A percentile compares a stretch with the other conserved stretches of the same genome.
phyloP scores from a whole-genome alignment of 2,113 vertebrate genomes.

The Ciconia maguari region DNA sequence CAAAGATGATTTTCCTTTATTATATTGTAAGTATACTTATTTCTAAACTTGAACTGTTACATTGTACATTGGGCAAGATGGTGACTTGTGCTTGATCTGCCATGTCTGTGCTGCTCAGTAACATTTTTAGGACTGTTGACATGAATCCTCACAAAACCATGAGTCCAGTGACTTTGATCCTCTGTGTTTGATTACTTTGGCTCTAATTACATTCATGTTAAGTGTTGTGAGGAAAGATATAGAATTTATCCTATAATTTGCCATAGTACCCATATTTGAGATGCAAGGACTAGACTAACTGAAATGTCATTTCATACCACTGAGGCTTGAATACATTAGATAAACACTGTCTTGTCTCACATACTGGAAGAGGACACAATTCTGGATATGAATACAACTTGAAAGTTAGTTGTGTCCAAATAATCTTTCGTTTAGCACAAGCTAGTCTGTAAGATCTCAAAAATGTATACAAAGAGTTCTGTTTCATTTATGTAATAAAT shows the following conservation, averaged over 20 bases:
- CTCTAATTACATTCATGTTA: background rate
- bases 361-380: background rate
- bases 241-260: background rate
- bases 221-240: background rate
- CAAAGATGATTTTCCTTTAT: background rate
- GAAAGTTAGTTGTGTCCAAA: background rate
- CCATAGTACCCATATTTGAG: background rate
- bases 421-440: background rate
- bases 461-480: background rate
- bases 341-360: background rate
- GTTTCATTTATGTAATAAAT: background rate
- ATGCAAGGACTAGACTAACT: background rate
- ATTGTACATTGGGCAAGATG: background rate
- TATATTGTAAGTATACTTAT: background rate
- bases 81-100: background rate
- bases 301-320: background rate
- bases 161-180: background rate
- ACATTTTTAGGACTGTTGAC: background rate
- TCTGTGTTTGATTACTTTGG: background rate
- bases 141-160: background rate
- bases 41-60: background rate
- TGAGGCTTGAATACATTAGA: background rate
- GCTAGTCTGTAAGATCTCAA: background rate
- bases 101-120: background rate
- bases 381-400: background rate